Conservation (phyloP, 2,888 invertebrate species). For the Sepiola atlantica region DNA sequence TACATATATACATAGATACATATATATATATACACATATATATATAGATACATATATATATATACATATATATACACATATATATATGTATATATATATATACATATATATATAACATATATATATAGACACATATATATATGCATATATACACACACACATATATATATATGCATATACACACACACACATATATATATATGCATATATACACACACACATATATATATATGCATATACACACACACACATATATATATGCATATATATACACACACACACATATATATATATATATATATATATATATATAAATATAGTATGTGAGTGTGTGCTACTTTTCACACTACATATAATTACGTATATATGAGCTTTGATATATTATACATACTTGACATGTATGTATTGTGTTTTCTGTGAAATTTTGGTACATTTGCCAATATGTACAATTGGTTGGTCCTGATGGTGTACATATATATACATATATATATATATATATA, state of each 20-base stretch:
- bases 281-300: too few species aligned
- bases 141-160: background rate
- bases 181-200: background rate
- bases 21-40: conserved; percentile 32
- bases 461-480: background rate
- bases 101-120: background rate
- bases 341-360: too few species aligned
- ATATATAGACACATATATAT: background rate
- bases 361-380: too few species aligned
- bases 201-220: background rate
- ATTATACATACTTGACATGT: background rate
- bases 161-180: background rate
- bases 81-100: background rate
- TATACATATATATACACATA: background rate
- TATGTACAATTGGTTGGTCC: background rate
- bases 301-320: too few species aligned
- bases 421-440: background rate
- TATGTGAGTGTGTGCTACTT: too few species aligned
- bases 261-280: too few species aligned
- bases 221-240: background rate
- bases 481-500: background rate
- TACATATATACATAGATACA: background rate
- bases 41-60: conserved; percentile 40
- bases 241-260: too few species aligned
- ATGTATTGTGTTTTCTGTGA: background rate